A percentile compares a stretch with the other conserved stretches of the same genome.
Conservation (phyloP, 2,797 vertebrate species). For the Poeciliopsis paucimaculata region DNA sequence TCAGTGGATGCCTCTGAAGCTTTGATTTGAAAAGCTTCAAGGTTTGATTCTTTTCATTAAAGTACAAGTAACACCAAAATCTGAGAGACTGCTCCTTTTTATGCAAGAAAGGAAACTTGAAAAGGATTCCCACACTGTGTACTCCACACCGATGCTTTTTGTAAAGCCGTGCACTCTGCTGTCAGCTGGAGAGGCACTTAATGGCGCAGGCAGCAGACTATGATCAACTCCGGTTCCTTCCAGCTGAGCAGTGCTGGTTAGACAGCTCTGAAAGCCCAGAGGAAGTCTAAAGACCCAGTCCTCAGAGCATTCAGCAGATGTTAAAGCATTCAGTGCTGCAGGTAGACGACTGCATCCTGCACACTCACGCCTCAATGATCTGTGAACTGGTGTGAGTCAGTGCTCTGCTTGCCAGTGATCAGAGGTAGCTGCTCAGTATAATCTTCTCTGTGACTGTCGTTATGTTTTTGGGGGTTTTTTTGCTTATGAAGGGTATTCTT, state of each 20-base stretch:
- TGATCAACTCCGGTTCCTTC: neutral
- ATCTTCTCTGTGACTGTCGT: neutral
- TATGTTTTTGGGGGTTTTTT: neutral
- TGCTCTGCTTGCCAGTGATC: neutral
- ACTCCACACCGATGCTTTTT: neutral
- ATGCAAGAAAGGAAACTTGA: neutral
- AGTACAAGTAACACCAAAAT: neutral
- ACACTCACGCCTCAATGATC: neutral
- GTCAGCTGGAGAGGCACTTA: neutral
- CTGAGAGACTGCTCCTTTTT: neutral
- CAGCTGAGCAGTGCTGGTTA: neutral
- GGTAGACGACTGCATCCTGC: constrained; percentile 2
- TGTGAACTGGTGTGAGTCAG: neutral
- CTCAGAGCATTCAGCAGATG: neutral
- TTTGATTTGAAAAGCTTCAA: neutral
- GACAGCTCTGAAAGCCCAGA: neutral
- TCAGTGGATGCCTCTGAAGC: neutral
- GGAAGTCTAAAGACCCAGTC: neutral
- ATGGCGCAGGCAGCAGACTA: neutral
- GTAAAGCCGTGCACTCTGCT: neutral
- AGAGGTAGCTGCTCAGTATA: neutral
- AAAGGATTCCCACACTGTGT: neutral
- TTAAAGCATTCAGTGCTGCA: constrained; percentile 1
- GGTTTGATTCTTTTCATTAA: neutral
- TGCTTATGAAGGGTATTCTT: neutral